Conservation (phyloP, 2,113 vertebrate genomes). For the Rafetus swinhoei region DNA sequence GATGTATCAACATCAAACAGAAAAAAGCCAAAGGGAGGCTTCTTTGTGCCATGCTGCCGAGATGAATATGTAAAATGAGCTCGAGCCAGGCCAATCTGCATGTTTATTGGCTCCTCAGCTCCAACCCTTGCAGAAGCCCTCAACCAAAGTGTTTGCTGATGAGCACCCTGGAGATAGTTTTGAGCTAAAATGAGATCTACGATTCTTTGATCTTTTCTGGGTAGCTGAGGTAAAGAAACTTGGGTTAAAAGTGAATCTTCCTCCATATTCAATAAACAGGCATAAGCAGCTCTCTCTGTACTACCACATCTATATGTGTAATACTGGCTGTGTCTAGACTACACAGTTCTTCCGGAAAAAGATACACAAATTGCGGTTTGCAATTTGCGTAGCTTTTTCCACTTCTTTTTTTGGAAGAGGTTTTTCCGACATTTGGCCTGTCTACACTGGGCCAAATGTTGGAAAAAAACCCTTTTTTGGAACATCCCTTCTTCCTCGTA, state of each 20-base stretch:
- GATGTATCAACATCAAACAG: not conserved
- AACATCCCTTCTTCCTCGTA: no score
- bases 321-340: not conserved
- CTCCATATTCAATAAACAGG: not conserved
- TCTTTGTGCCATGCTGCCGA: not conserved
- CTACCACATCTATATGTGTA: not conserved
- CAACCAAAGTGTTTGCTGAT: not conserved
- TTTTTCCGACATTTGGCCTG: no score
- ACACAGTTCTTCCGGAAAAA: no score
- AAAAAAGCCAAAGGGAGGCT: not conserved
- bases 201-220: not conserved
- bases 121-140: constrained; percentile 3
- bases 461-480: no score
- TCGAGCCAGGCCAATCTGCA: not conserved
- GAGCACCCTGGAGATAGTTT: constrained; percentile 8
- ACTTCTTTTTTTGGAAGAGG: no score
- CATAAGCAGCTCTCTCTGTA: constrained; percentile 15
- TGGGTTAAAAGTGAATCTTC: constrained; percentile 13
- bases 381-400: no score
- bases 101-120: constrained; percentile 15
- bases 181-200: constrained; percentile 25
- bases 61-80: not conserved
- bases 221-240: not conserved
- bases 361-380: no score
- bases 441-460: no score